Conservation (phyloP, 2,113 vertebrate genomes). For the Rhipidura dahli region DNA sequence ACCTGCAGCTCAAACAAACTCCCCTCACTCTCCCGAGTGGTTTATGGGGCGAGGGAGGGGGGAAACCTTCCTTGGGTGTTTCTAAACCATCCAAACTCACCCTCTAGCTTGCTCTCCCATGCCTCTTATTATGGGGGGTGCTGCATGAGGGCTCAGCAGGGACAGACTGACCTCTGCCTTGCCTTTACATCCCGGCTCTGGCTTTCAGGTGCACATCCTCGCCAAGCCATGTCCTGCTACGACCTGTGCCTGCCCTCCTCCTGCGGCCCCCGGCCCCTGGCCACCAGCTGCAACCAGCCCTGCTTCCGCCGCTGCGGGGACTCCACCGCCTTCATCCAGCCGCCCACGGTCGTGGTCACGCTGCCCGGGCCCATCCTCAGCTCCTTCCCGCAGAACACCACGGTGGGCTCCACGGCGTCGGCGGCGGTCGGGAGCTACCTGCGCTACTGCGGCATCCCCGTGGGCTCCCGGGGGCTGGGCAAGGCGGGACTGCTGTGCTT, state of each 20-base stretch:
- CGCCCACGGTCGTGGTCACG: neutral
- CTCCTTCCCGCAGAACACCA: conserved; percentile 10
- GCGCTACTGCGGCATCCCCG: neutral
- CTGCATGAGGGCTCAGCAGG: neutral
- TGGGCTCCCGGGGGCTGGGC: neutral
- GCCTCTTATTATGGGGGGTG: neutral
- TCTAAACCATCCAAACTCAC: neutral
- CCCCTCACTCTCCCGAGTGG: rapidly evolving
- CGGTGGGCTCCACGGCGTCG: neutral
- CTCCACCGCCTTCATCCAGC: conserved; percentile 25
- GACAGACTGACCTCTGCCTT: neutral
- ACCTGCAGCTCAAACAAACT: neutral
- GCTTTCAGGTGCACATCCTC: conserved; percentile 16
- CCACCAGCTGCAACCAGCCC: conserved; percentile 49
- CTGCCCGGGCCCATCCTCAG: conserved; percentile 53
- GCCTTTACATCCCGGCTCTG: neutral
- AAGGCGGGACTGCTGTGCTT: conserved; percentile 18
- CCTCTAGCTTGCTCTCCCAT: neutral
- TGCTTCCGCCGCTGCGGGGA: conserved; percentile 27
- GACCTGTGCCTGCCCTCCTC: conserved; percentile 38
- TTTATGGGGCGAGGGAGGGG: rapidly evolving
- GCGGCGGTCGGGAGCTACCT: neutral
- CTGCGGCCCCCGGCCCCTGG: neutral
- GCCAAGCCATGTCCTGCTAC: conserved; percentile 22
- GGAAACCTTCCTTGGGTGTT: neutral